Conservation (phyloP, 2,113 vertebrate species). For the Dendrocopos noguchii region DNA sequence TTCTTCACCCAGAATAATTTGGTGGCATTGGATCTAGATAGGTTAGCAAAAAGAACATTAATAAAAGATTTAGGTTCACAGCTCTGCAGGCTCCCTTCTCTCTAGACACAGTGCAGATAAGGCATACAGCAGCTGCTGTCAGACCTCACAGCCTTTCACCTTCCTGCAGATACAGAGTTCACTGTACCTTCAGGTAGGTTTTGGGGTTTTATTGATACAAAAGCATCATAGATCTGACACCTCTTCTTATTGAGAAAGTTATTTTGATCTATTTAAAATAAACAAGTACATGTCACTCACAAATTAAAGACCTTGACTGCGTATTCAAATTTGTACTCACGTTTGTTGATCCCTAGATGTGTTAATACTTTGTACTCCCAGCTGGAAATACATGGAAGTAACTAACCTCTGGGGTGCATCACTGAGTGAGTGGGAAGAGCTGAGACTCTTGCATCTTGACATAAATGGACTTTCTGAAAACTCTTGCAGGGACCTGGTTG, state of each 20-base stretch:
- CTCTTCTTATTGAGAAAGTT: neutral
- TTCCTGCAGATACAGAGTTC: neutral
- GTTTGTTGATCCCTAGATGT: neutral
- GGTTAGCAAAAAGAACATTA: neutral
- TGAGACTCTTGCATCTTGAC: conserved; percentile 75
- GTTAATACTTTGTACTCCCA: neutral
- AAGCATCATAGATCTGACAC: neutral
- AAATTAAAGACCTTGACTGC: neutral
- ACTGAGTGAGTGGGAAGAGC: conserved; percentile 52
- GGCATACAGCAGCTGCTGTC: neutral
- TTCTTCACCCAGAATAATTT: neutral
- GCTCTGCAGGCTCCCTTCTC: neutral
- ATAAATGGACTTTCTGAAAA: conserved; percentile 68
- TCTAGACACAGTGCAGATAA: neutral
- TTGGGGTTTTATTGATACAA: neutral
- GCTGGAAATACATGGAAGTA: neutral
- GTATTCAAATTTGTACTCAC: neutral
- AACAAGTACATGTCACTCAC: neutral
- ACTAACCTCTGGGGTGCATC: conserved; percentile 75
- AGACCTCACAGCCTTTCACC: neutral
- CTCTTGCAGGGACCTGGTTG: conserved; percentile 60
- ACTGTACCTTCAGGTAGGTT: neutral
- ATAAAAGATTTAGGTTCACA: neutral
- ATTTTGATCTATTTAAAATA: neutral
- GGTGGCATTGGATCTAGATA: neutral